Conservation (phyloP, 2,113 vertebrate genomes). For the Colinus virginianus region DNA sequence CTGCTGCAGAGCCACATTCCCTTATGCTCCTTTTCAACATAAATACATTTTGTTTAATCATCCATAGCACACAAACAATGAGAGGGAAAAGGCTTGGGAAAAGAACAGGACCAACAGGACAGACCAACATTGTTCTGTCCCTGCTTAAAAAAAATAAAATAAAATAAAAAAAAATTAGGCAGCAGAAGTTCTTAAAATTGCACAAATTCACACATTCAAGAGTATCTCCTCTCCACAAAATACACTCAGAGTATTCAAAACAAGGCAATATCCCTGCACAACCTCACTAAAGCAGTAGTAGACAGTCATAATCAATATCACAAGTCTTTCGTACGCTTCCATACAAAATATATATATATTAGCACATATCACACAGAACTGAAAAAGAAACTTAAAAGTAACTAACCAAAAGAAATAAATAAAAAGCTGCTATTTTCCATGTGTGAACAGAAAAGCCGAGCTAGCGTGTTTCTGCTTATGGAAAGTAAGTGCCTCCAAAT, state of each 20-base stretch:
- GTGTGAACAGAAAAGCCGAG: not conserved
- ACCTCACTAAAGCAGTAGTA: not conserved
- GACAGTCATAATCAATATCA: not conserved
- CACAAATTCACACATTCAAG: not conserved
- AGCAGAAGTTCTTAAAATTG: not conserved
- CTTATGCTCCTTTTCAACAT: not conserved
- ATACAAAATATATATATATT: too few species aligned
- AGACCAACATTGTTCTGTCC: not conserved
- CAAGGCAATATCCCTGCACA: not conserved
- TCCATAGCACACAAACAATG: not conserved
- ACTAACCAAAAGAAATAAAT: not conserved
- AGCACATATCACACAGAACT: not conserved
- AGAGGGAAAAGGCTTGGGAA: too few species aligned
- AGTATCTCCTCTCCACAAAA: not conserved
- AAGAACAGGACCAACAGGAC: not conserved
- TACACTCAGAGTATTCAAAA: not conserved
- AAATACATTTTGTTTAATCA: not conserved
- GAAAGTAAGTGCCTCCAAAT: not conserved
- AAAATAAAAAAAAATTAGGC: not conserved
- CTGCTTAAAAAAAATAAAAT: too few species aligned
- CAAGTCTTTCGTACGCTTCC: not conserved
- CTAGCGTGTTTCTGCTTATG: not conserved
- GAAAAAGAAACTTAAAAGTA: not conserved
- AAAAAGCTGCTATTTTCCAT: not conserved
- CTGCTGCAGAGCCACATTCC: not conserved